These are phyloP conservation scores for Sebastes itinus DNA, from an alignment of 2,797 vertebrate genomes.

Conservation along the genomic window DNA sequence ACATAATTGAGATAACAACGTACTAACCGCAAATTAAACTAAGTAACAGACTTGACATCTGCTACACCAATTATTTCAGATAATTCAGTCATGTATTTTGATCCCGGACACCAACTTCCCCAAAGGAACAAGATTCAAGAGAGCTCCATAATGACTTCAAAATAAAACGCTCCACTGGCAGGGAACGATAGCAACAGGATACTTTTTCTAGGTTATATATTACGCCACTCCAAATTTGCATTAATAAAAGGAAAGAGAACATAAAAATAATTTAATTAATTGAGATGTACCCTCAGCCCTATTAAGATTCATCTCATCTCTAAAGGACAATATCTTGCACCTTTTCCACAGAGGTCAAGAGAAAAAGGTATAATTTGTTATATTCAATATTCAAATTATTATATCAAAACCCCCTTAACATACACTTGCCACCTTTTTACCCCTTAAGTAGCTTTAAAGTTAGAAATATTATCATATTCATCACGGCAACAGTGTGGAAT, in stretches of 20 bases:
- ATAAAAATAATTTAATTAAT: neutral
- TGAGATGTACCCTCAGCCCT: neutral
- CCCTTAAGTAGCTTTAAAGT: neutral
- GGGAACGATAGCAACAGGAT: neutral
- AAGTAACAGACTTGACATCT: neutral
- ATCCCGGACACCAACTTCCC: neutral
- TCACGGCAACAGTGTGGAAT: neutral
- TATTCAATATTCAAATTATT: neutral
- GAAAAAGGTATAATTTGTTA: neutral
- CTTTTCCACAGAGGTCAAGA: neutral
- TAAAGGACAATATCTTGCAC: neutral
- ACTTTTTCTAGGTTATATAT: neutral
- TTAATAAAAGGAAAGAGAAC: neutral
- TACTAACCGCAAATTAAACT: neutral
- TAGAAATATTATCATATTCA: neutral
- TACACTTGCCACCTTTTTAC: neutral
- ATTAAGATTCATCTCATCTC: neutral
- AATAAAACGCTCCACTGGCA: neutral
- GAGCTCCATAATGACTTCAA: neutral
- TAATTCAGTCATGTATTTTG: neutral
- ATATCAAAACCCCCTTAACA: neutral
- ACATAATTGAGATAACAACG: neutral
- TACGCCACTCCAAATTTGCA: neutral
- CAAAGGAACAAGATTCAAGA: neutral
- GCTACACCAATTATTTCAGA: constrained; percentile 12